phyloP scores from a whole-genome alignment of 2,113 vertebrate species.

The Rutilus rutilus region DNA sequence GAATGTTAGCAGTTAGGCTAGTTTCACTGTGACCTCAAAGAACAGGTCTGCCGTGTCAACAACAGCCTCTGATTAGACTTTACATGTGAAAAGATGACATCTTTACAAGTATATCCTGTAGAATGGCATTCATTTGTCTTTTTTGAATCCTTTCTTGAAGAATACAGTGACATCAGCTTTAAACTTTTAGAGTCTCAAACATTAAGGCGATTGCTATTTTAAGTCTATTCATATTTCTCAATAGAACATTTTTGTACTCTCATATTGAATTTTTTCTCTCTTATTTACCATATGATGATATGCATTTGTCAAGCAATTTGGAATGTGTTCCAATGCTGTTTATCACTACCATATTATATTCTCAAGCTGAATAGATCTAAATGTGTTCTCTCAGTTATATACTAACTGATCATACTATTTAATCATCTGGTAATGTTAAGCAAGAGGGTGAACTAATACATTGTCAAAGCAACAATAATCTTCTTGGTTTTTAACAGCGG shows the following conservation, averaged over 20 bases:
- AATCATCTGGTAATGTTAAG: too few relatives aligned
- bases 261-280: neutral
- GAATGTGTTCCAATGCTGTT: neutral
- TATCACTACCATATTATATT: too few relatives aligned
- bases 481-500: too few relatives aligned
- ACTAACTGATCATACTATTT: too few relatives aligned
- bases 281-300: neutral
- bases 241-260: neutral
- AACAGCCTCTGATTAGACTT: conserved; percentile 24
- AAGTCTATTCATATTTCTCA: neutral
- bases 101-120: conserved; percentile 35
- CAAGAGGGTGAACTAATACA: too few relatives aligned
- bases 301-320: neutral
- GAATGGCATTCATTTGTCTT: conserved; percentile 36
- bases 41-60: conserved; percentile 39
- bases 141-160: conserved; percentile 1
- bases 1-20: conserved; percentile 25
- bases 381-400: too few relatives aligned
- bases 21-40: neutral
- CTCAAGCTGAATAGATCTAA: too few relatives aligned
- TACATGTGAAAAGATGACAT: conserved; percentile 11
- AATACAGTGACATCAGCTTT: neutral
- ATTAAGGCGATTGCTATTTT: neutral
- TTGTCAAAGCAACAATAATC: too few relatives aligned
- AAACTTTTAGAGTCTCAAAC: neutral